These are phyloP conservation scores for Pentalonia nigronervosa DNA, from an alignment of 1,140 invertebrate species.

Conservation along the genomic window DNA sequence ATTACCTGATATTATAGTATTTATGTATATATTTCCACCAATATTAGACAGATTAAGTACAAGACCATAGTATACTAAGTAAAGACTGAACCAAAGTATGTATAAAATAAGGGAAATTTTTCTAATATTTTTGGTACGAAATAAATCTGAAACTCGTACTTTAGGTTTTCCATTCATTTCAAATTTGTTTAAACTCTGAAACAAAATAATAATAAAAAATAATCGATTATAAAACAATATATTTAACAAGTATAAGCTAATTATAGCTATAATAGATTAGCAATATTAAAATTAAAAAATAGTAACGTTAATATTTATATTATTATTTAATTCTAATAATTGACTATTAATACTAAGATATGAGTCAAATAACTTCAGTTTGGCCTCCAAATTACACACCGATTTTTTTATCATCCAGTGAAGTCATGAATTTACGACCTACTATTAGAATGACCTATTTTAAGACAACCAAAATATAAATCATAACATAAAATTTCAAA, in stretches of 20 bases:
- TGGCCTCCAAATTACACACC: not conserved
- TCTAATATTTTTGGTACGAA: slow-evolving; percentile 70
- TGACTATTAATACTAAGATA: not conserved
- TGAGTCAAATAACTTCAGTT: not conserved
- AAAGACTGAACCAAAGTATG: slow-evolving; percentile 76
- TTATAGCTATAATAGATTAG: not conserved
- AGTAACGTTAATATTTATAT: not conserved
- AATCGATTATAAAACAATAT: not conserved
- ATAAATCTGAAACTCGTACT: slow-evolving; percentile 70
- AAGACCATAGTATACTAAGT: slow-evolving; percentile 77
- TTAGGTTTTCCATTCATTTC: slow-evolving; percentile 59
- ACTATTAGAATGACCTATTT: not conserved
- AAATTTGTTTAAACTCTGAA: slow-evolving; percentile 56
- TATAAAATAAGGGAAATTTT: slow-evolving; percentile 73
- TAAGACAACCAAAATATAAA: not conserved
- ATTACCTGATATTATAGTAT: slow-evolving; percentile 68
- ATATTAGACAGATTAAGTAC: slow-evolving; percentile 76
- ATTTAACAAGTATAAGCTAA: not conserved
- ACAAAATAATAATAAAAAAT: not conserved
- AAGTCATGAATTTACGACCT: not conserved
- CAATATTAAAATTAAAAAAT: not conserved
- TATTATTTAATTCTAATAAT: not conserved
- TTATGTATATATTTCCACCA: slow-evolving; percentile 74
- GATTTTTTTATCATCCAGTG: not conserved
- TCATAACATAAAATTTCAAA: not conserved